Base-by-base conservation (phyloP, 2,797 vertebrate genomes). In the Pipistrellus kuhlii region DNA sequence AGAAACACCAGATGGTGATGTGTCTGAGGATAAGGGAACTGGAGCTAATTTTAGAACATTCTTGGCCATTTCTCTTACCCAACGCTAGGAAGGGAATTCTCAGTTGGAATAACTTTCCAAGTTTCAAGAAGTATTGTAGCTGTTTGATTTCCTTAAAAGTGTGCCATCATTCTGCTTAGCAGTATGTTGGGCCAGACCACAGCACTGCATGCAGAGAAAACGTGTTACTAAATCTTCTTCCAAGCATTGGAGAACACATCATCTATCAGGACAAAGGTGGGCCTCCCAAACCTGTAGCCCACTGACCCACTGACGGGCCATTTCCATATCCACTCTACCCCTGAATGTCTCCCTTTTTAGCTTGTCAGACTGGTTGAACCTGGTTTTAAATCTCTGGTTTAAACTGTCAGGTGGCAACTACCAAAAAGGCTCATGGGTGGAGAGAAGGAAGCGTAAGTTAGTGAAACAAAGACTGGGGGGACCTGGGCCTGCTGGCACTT, bases 31-130 rank as follows among this genome's bases (percentile, higher is more conserved):
- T 72, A 90, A 92, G 48, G 82, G 44, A 86, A 95, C 59, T 53
- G 48, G 51, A 82, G 83, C 59, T 92, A 90, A 96, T 96, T 96
- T 94, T 95, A 93, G 94, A 84, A 94, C 92, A 76, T 86, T 92
- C 87, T 92, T 95, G 68, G 92, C 66, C 78, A 95, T 64, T 87
- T 95, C 55, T 32, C 75, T 95, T 32, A 75, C 82, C 51, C 92
- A 88, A 38, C 90, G 66, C 88, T 84, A 88, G 86, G 78, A 88
- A 92, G 72, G 85, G 90, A 85, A 94, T 86, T 95, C 96, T 91
- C 78, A 35, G 25, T 78, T 83, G 84, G 48, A 95, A 86, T 86
- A 57, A 93, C 30, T 93, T 95, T 94, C 77, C 75, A 87, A 90
- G 83, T 72, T 89, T 92, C 48, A 78, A 76, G 81, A 88, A 93